These are phyloP conservation scores for Hyperoplus lanceolatus DNA, from an alignment of 2,797 vertebrate species.

Conservation along the genomic window DNA sequence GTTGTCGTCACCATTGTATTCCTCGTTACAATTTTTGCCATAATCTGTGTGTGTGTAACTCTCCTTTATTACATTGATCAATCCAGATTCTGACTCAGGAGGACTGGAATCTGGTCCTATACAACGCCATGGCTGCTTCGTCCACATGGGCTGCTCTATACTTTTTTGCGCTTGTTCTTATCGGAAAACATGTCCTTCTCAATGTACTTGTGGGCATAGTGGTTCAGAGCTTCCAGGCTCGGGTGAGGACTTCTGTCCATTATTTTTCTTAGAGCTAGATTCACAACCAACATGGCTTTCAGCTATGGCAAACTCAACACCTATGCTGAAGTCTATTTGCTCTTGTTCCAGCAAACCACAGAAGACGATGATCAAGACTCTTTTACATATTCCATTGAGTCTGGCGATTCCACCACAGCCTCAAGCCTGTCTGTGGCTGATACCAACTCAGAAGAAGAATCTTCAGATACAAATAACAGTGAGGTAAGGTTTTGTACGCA, in stretches of 20 bases:
- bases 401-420: not conserved
- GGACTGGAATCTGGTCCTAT: slow-evolving; percentile 80
- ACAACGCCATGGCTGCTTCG: slow-evolving; percentile 92
- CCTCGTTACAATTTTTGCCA: not conserved
- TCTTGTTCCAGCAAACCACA: not conserved
- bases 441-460: no score
- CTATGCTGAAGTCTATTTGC: not conserved
- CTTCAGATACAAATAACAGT: no score
- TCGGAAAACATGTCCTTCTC: slow-evolving; percentile 92
- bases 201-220: slow-evolving; percentile 94
- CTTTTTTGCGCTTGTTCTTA: slow-evolving; percentile 91
- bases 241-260: slow-evolving; percentile 72
- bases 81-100: slow-evolving; percentile 89
- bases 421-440: not conserved
- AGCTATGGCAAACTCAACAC: not conserved
- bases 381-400: not conserved
- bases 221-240: slow-evolving; percentile 89
- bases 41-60: not conserved
- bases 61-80: not conserved
- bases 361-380: not conserved
- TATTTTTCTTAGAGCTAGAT: not conserved
- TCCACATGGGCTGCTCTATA: slow-evolving; percentile 90
- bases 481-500: no score
- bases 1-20: not conserved
- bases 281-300: not conserved